Evolutionary conservation across 1,140 invertebrate genomes (phyloP).

Genomic region (Maconellicoccus hirsutus): DNA sequence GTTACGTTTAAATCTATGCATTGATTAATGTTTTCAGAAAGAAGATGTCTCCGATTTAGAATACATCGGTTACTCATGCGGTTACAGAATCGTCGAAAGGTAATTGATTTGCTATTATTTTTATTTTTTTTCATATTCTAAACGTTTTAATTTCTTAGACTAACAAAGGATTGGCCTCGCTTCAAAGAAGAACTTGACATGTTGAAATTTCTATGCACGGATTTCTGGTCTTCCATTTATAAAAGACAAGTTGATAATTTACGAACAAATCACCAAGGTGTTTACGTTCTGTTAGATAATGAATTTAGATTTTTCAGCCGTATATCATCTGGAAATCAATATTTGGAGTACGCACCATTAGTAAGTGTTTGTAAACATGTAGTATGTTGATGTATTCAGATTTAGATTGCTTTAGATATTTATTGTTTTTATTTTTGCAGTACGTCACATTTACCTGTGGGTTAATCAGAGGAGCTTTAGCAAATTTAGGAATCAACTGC

Average conservation of each 20-base stretch:
- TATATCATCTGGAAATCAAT: slow-evolving; percentile 80
- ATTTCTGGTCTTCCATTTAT: slow-evolving; percentile 93
- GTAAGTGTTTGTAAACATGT: too few species aligned
- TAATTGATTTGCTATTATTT: too few species aligned
- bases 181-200: slow-evolving; percentile 97
- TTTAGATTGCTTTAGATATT: too few species aligned
- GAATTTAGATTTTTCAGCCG: slow-evolving; percentile 79
- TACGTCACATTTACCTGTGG: slow-evolving; percentile 94
- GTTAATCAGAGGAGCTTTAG: slow-evolving; percentile 81
- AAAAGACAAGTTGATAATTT: slow-evolving; percentile 98
- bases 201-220: slow-evolving; percentile 98
- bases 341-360: slow-evolving; percentile 77
- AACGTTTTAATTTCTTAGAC: slow-evolving; percentile 38
- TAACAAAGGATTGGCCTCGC: slow-evolving; percentile 80
- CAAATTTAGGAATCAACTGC: slow-evolving; percentile 86
- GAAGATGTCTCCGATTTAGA: slow-evolving; percentile 76
- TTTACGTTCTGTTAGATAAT: slow-evolving; percentile 97
- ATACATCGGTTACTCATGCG: slow-evolving; percentile 81
- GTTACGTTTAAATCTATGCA: slow-evolving; percentile 12
- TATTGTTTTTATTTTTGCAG: slow-evolving; percentile 40
- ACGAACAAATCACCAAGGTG: slow-evolving; percentile 96
- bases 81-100: slow-evolving; percentile 82
- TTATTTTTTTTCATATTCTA: neutral
- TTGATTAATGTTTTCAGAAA: slow-evolving; percentile 37
- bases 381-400: neutral